Conservation (phyloP, 2,888 invertebrate species). For the Oligia latruncula region DNA sequence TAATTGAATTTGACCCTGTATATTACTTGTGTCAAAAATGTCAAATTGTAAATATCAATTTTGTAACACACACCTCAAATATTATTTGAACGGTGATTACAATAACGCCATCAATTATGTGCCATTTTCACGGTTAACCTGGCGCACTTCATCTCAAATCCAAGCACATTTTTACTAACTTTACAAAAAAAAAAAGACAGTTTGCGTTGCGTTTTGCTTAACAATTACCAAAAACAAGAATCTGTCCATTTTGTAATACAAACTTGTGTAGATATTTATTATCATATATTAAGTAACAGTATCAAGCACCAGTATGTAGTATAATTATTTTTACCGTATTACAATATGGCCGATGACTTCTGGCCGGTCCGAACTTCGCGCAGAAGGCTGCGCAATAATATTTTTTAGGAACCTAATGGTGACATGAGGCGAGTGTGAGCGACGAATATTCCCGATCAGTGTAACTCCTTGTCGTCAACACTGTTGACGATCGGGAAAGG, state of each 20-base stretch:
- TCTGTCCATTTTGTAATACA: conserved; percentile 24
- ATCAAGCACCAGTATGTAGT: not conserved
- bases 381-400: not conserved
- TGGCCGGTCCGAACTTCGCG: not conserved
- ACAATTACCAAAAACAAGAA: not conserved
- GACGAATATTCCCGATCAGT: not conserved
- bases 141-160: conserved; percentile 23
- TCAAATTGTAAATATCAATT: conserved; percentile 13
- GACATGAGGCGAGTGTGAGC: too few relatives aligned
- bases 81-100: conserved; percentile 9
- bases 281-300: conserved; percentile 4
- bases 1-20: too few relatives aligned
- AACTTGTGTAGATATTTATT: conserved; percentile 12
- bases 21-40: not conserved
- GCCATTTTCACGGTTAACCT: conserved; percentile 34
- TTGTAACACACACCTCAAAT: conserved; percentile 8
- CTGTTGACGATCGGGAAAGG: not conserved
- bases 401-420: not conserved
- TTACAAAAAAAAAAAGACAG: conserved; percentile 1
- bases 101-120: conserved; percentile 22
- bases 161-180: conserved; percentile 1
- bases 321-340: not conserved
- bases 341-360: not conserved
- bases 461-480: not conserved
- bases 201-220: conserved; percentile 3